A percentile compares a stretch with the other conserved stretches of the same genome.
These are phyloP conservation scores for Ia io DNA, from an alignment of 2,113 vertebrate species.

Conservation along the genomic window DNA sequence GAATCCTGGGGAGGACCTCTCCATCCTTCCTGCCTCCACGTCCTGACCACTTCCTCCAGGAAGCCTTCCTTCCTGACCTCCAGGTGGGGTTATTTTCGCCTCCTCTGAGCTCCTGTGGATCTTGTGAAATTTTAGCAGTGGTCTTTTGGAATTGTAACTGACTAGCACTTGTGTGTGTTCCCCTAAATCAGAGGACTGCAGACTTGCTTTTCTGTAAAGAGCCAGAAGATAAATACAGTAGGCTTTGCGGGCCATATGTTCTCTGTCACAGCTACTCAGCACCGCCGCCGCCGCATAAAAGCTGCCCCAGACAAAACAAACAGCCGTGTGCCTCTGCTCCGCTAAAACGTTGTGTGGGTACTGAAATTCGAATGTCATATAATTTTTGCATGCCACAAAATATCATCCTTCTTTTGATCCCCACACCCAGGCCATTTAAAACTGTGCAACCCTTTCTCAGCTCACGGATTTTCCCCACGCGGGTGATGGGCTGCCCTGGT, in stretches of 20 bases:
- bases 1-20: not conserved
- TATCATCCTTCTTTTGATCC: not conserved
- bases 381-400: not conserved
- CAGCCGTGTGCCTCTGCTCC: not conserved
- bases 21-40: not conserved
- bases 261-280: not conserved
- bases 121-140: too few relatives aligned
- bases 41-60: not conserved
- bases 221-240: not conserved
- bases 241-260: not conserved
- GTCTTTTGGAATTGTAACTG: not conserved
- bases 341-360: not conserved
- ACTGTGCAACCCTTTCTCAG: not conserved
- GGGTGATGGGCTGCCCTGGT: not conserved
- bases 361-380: not conserved
- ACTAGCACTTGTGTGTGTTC: not conserved
- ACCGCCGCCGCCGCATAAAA: not conserved
- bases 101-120: too few relatives aligned
- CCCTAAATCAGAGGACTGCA: not conserved
- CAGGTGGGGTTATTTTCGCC: not conserved
- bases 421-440: not conserved
- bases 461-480: too few relatives aligned
- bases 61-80: not conserved
- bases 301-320: not conserved
- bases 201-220: not conserved